A percentile compares a stretch with the other conserved stretches of the same genome.
Evolutionary conservation across 2,888 invertebrate species (phyloP).

Genomic region (Eupithecia subumbrata): DNA sequence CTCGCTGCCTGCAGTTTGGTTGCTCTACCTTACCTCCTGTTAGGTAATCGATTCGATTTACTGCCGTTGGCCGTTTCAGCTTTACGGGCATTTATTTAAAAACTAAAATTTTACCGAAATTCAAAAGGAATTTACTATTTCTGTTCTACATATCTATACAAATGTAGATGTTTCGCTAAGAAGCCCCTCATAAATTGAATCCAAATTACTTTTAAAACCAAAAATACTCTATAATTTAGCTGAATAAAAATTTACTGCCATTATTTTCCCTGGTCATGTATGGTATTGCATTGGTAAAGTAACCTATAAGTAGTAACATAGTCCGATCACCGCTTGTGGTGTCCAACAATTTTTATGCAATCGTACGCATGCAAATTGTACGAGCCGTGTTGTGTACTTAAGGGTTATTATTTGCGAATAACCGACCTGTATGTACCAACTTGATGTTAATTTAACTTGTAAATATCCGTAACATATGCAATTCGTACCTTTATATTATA

Average conservation of each 20-base stretch:
- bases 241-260: neutral
- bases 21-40: constrained; percentile 43
- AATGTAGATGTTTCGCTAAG: neutral
- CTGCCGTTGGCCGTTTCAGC: constrained; percentile 57
- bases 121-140: neutral
- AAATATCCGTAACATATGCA: constrained; percentile 19
- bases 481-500: constrained; percentile 10
- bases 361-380: constrained; percentile 48
- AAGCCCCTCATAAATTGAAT: neutral
- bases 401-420: constrained; percentile 41
- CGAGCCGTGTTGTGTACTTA: constrained; percentile 42
- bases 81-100: no score
- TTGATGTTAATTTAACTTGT: constrained; percentile 31
- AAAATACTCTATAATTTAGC: neutral
- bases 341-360: constrained; percentile 53
- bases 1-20: constrained; percentile 37
- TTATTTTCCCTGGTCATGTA: neutral
- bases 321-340: constrained; percentile 17
- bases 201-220: neutral
- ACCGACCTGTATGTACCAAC: constrained; percentile 14
- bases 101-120: no score
- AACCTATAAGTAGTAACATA: neutral
- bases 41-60: constrained; percentile 71
- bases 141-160: neutral
- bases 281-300: neutral